Evolutionary conservation across 2,113 vertebrate species (phyloP).

Genomic region (Misgurnus mizolepis): DNA sequence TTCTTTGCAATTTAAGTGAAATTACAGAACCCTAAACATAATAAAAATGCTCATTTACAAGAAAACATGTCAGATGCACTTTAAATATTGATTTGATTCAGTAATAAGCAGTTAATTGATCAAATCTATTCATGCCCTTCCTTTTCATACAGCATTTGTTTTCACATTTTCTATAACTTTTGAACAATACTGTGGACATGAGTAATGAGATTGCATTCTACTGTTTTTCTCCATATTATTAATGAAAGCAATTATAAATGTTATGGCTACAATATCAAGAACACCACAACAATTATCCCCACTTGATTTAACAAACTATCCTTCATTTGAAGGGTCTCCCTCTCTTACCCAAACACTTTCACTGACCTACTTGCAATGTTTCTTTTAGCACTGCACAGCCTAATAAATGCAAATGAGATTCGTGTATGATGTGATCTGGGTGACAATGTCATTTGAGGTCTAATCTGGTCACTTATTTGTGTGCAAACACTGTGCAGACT

Average conservation of each 20-base stretch:
- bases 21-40: too few species aligned
- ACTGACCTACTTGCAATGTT: conserved; percentile 7
- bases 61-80: too few species aligned
- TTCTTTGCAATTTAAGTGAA: too few species aligned
- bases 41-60: too few species aligned
- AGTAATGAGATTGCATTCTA: too few species aligned
- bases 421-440: conserved; percentile 44
- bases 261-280: neutral
- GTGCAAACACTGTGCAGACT: conserved; percentile 19
- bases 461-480: conserved; percentile 23
- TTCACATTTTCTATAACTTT: too few species aligned
- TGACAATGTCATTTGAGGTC: conserved; percentile 18
- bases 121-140: too few species aligned
- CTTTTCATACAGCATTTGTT: too few species aligned
- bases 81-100: too few species aligned
- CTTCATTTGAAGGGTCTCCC: neutral
- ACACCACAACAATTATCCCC: neutral
- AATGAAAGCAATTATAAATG: neutral
- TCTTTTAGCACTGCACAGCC: conserved; percentile 20
- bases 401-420: conserved; percentile 47
- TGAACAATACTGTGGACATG: too few species aligned
- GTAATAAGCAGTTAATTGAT: too few species aligned
- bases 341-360: neutral
- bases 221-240: neutral
- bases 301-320: neutral